phyloP scores from a whole-genome alignment of 2,888 invertebrate species.

The Mythimna impura region DNA sequence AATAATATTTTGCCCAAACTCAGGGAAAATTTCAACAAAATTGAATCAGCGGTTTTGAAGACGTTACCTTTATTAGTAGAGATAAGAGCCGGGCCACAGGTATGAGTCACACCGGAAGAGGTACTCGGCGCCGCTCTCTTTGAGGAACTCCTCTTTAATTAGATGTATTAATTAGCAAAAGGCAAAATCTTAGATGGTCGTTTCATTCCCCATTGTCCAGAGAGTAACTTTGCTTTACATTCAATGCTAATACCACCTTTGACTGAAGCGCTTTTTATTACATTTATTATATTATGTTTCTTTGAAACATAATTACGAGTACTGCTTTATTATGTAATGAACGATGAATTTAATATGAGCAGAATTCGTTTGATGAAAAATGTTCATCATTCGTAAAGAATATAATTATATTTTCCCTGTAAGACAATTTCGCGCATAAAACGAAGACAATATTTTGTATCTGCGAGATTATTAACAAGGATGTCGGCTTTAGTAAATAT shows the following conservation, averaged over 20 bases:
- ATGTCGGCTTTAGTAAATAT: not conserved
- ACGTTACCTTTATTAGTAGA: conserved; percentile 62
- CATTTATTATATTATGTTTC: conserved; percentile 23
- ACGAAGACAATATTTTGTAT: conserved; percentile 7
- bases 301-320: conserved; percentile 36
- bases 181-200: conserved; percentile 48
- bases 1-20: conserved; percentile 49
- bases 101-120: conserved; percentile 46
- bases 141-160: conserved; percentile 66
- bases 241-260: conserved; percentile 34
- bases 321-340: conserved; percentile 35
- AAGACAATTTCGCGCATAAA: conserved; percentile 6
- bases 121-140: conserved; percentile 50
- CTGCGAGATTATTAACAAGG: not conserved
- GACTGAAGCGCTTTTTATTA: conserved; percentile 26
- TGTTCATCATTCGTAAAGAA: conserved; percentile 8
- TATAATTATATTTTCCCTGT: conserved; percentile 2
- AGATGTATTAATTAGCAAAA: conserved; percentile 71
- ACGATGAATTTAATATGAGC: conserved; percentile 30
- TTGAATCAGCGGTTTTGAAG: conserved; percentile 64
- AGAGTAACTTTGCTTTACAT: conserved; percentile 34
- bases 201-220: conserved; percentile 53
- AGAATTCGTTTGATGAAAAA: conserved; percentile 37
- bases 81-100: conserved; percentile 55
- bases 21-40: conserved; percentile 60